Evolutionary conservation across 2,888 invertebrate species (phyloP).

Genomic region (Diaprepes abbreviatus): DNA sequence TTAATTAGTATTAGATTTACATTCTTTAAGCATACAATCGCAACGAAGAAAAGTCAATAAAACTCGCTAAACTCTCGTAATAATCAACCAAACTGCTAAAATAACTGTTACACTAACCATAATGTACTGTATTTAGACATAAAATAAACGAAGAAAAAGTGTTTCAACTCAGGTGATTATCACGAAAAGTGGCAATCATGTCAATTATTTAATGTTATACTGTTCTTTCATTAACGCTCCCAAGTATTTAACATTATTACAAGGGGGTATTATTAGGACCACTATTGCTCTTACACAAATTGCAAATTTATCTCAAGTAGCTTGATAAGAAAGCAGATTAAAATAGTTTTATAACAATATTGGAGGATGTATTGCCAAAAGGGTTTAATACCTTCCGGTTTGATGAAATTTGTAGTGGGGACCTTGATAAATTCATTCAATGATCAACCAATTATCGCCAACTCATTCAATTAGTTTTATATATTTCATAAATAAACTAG

Average conservation of each 20-base stretch:
- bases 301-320: no score
- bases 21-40: background rate
- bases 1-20: background rate
- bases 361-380: no score
- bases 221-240: slow-evolving; percentile 63
- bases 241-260: slow-evolving; percentile 63
- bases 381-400: no score
- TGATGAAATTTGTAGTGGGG: no score
- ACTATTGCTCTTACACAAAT: slow-evolving; percentile 1
- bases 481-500: no score
- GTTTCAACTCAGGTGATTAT: slow-evolving; percentile 54
- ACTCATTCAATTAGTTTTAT: no score
- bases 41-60: background rate
- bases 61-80: background rate
- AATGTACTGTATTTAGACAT: slow-evolving; percentile 30
- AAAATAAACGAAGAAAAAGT: slow-evolving; percentile 36
- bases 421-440: no score
- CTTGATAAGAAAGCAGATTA: no score
- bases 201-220: slow-evolving; percentile 65
- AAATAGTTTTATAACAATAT: no score
- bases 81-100: slow-evolving; percentile 1
- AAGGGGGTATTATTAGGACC: slow-evolving; percentile 59
- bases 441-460: no score
- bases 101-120: slow-evolving; percentile 32
- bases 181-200: slow-evolving; percentile 36